phyloP scores from a whole-genome alignment of 2,113 vertebrate genomes.

The Chaetops frenatus region DNA sequence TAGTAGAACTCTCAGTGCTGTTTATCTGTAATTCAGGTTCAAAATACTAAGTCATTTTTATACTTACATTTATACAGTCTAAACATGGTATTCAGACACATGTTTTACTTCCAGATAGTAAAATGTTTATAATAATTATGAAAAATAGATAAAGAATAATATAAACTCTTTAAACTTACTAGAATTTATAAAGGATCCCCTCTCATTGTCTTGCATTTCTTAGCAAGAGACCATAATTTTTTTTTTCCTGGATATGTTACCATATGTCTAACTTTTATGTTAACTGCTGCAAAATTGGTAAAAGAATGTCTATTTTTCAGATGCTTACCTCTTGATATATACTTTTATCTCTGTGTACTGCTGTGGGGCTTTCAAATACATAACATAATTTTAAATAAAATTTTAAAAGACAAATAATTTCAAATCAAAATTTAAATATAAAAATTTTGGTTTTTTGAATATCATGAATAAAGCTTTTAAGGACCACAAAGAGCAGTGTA shows the following conservation, averaged over 20 bases:
- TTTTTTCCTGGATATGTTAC: background rate
- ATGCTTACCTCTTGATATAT: background rate
- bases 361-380: background rate
- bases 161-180: background rate
- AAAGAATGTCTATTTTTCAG: background rate
- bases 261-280: background rate
- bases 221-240: background rate
- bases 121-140: background rate
- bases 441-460: background rate
- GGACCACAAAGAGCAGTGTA: accelerated
- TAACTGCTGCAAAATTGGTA: background rate
- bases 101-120: background rate
- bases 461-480: background rate
- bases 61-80: background rate
- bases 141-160: background rate
- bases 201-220: background rate
- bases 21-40: background rate
- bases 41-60: background rate
- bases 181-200: background rate
- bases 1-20: background rate
- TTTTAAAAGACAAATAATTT: background rate
- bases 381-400: background rate
- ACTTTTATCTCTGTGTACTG: background rate
- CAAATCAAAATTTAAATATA: background rate
- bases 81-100: background rate